Evolutionary conservation across 1,140 invertebrate species (phyloP).

Genomic region (Yoshiicerus persimilis): DNA sequence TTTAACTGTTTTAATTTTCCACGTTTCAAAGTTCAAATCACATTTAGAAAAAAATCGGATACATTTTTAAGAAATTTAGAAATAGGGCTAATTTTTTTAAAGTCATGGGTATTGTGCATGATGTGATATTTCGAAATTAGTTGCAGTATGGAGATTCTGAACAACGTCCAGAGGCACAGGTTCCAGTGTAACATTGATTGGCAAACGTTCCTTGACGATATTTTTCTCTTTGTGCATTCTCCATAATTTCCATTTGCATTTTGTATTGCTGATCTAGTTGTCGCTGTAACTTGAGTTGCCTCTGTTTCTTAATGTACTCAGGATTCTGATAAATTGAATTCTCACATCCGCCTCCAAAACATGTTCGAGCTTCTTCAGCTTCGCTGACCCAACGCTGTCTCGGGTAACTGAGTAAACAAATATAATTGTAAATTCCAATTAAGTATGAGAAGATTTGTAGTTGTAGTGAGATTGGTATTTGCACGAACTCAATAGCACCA

Average conservation of each 20-base stretch:
- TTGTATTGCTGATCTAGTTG: not conserved
- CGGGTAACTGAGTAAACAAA: not conserved
- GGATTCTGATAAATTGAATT: not conserved
- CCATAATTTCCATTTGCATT: not conserved
- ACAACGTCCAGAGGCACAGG: not conserved
- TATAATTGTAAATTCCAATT: not conserved
- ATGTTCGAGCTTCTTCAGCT: not conserved
- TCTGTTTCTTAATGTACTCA: not conserved
- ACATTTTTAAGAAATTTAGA: too few species aligned
- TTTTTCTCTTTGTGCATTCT: not conserved
- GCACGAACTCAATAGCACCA: slow-evolving; percentile 28
- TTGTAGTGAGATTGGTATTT: not conserved
- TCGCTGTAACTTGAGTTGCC: not conserved
- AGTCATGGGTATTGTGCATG: too few species aligned
- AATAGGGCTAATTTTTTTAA: too few species aligned
- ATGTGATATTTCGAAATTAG: not conserved
- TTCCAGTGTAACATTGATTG: slow-evolving; percentile 1
- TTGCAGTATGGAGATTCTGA: slow-evolving; percentile 1
- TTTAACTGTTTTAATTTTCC: too few species aligned
- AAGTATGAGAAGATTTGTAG: not conserved
- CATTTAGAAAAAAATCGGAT: too few species aligned
- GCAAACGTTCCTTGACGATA: not conserved
- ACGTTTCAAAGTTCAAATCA: too few species aligned
- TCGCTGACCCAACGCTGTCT: not conserved
- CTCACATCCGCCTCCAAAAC: not conserved